These are phyloP conservation scores for Hybos culiciformis DNA, from an alignment of 2,888 invertebrate species.

Conservation along the genomic window DNA sequence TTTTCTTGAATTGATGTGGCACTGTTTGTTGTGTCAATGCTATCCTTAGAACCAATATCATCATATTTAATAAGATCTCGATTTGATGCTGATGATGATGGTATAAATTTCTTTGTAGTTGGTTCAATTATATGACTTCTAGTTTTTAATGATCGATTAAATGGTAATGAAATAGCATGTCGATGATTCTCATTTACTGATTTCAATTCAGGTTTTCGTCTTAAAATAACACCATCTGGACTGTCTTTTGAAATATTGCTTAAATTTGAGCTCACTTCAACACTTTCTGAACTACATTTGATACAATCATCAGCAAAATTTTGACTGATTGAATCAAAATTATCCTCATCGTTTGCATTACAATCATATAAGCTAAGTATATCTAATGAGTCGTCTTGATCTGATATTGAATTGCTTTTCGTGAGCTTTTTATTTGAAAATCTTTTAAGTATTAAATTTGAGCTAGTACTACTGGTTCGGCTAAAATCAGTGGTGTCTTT, in stretches of 20 bases:
- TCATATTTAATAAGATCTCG: slow-evolving; percentile 19
- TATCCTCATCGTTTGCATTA: slow-evolving; percentile 23
- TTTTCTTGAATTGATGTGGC: slow-evolving; percentile 1
- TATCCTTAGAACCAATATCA: slow-evolving; percentile 18
- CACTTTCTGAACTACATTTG: slow-evolving; percentile 5
- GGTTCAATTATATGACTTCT: slow-evolving; percentile 32
- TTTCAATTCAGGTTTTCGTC: slow-evolving; percentile 24
- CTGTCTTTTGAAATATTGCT: too few relatives aligned
- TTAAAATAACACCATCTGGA: slow-evolving; percentile 25
- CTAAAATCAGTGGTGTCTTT: slow-evolving; percentile 32
- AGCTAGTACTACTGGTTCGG: slow-evolving; percentile 25
- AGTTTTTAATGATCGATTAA: slow-evolving; percentile 22
- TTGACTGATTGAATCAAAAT: slow-evolving; percentile 21
- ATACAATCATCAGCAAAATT: slow-evolving; percentile 18
- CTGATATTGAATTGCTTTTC: slow-evolving; percentile 30
- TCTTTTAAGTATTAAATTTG: slow-evolving; percentile 6
- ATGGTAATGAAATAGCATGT: slow-evolving; percentile 17
- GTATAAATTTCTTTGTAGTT: neutral
- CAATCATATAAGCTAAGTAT: slow-evolving; percentile 32
- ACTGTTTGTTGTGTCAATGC: neutral
- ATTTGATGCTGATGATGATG: slow-evolving; percentile 7
- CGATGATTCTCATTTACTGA: slow-evolving; percentile 8
- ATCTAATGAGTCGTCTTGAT: slow-evolving; percentile 33
- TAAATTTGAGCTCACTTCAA: slow-evolving; percentile 5
- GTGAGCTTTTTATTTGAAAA: slow-evolving; percentile 29